Base-by-base conservation (phyloP, 1,140 invertebrate genomes). In the Saccostrea glomerata region DNA sequence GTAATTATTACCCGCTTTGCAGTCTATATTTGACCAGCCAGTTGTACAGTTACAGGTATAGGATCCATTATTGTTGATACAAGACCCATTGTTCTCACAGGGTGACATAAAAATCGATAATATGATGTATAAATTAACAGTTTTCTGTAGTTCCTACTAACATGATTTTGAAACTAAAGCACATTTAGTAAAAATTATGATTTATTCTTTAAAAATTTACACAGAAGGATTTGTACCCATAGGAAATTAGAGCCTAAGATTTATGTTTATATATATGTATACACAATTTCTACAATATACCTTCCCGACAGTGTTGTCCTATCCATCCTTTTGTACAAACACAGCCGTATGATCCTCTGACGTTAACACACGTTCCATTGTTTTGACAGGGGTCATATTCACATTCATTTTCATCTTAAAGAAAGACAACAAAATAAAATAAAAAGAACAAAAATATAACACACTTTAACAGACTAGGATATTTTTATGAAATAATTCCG, bases 381-480 rank as follows among this genome's bases (percentile, higher is more conserved):
- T 89, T 86, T 11, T 86, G 47, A 73, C 88, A 89, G 13, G 88
- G 88, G 94, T 97, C 97, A 1, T 56, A 73, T 25, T 63, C 6
- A 82, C 88, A 89, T 77, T 89, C 88, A 40, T 89, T 85, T 20
- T 40, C 56, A 60, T 89, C 88, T 89, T 13, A 54, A 58, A 56
- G 25, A 55, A 55, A 47, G 1, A 7, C 47, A 36, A 0, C 47
- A 47, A 3, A 47, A 47, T 1, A 47, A 3, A 9, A 6, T 7
- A 47, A 47, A 47, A 47, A 5, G 47, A 47, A 47, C 47, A 47
- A 9, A 47, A 47, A 47, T 47, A 9, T 47, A 47, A 47, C 1
- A 1, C 6, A 47, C 47, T 47, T 47, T 47, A 47, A 47, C 47
- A 2, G 47, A 47, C 47, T 0, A 9, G 47, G 40, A 47, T 2